A percentile compares a stretch with the other conserved stretches of the same genome.
phyloP scores from a whole-genome alignment of 1,140 invertebrate species.

The Solenopsis fugax region DNA sequence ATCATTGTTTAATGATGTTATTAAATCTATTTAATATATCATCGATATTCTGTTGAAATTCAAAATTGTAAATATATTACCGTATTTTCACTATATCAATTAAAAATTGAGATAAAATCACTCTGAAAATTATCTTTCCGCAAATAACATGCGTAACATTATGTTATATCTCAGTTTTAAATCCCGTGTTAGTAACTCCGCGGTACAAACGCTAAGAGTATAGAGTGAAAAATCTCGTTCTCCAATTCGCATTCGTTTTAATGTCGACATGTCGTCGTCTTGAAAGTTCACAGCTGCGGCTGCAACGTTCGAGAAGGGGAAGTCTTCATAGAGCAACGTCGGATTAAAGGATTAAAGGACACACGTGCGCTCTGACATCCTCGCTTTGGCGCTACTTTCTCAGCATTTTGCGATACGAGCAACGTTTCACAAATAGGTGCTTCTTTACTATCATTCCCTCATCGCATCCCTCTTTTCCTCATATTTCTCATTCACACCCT shows the following conservation, averaged over 20 bases:
- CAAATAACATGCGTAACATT: neutral
- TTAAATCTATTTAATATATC: neutral
- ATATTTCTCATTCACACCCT: conserved; percentile 46
- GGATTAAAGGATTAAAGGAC: conserved; percentile 78
- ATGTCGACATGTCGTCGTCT: conserved; percentile 43
- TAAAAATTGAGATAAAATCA: neutral
- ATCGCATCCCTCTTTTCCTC: conserved; percentile 7
- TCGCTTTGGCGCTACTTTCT: conserved; percentile 55
- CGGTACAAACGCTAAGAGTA: conserved; percentile 48
- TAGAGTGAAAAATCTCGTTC: conserved; percentile 51
- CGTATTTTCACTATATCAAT: neutral
- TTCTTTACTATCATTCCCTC: conserved; percentile 51
- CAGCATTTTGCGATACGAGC: conserved; percentile 66
- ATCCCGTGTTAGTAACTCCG: conserved; percentile 63
- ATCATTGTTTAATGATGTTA: neutral
- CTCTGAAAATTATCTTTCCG: neutral
- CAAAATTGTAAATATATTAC: neutral
- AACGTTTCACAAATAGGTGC: conserved; percentile 62
- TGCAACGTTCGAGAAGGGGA: conserved; percentile 66
- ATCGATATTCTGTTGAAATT: neutral
- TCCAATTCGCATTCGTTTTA: conserved; percentile 14
- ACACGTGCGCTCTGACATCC: conserved; percentile 69
- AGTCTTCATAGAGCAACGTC: conserved; percentile 64
- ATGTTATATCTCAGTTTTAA: conserved; percentile 66
- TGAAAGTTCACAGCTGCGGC: conserved; percentile 71